Conservation (phyloP, 2,797 vertebrate species). For the Micrastur ruficollis region DNA sequence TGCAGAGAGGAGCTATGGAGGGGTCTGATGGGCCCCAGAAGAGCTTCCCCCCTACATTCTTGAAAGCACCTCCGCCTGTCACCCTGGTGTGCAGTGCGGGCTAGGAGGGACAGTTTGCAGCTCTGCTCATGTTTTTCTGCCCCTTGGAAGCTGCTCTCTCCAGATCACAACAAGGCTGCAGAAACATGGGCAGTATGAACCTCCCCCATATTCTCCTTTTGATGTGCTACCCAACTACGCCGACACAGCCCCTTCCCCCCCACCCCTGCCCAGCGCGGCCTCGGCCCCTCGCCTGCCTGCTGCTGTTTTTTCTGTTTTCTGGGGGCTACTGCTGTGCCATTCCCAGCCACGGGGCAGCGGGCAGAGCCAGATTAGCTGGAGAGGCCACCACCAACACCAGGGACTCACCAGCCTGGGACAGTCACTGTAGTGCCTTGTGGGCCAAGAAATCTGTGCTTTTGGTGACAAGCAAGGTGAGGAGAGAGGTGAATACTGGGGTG, state of each 20-base stretch:
- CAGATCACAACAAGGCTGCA: too few relatives aligned
- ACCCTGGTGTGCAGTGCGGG: fast-evolving
- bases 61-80: background rate
- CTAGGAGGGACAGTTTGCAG: background rate
- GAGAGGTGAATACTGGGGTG: background rate
- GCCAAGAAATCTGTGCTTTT: background rate
- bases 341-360: fast-evolving
- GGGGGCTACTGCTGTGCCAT: fast-evolving
- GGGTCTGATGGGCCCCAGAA: background rate
- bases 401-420: background rate
- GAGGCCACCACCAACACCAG: background rate
- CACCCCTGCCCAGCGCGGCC: fast-evolving
- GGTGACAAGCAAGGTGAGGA: background rate
- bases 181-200: background rate
- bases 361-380: background rate
- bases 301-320: background rate
- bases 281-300: fast-evolving
- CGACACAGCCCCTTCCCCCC: background rate
- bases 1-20: background rate
- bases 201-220: background rate
- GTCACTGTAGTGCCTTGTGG: background rate
- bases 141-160: background rate
- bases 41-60: background rate
- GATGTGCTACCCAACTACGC: background rate
- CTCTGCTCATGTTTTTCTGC: background rate